These are phyloP conservation scores for Macrotis lagotis DNA, from an alignment of 2,113 vertebrate genomes.

Conservation along the genomic window DNA sequence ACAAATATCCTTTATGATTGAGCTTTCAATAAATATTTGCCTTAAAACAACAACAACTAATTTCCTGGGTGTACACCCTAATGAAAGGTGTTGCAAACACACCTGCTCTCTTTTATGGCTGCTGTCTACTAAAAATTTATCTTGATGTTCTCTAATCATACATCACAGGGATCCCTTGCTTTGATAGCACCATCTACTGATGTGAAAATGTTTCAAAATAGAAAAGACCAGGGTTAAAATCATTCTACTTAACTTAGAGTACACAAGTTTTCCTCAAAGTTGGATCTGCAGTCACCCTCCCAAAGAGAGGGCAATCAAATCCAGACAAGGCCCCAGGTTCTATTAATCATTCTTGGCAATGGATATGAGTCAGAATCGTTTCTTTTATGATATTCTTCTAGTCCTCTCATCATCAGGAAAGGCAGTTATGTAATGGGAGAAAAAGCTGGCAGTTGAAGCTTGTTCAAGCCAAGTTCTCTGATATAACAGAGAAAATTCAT, in stretches of 20 bases:
- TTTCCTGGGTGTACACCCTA: not conserved
- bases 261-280: not conserved
- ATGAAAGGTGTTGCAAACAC: not conserved
- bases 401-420: not conserved
- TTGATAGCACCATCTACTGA: not conserved
- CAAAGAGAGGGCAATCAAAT: not conserved
- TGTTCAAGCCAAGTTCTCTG: not conserved
- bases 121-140: not conserved
- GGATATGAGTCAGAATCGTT: not conserved
- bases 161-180: not conserved
- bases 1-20: not conserved
- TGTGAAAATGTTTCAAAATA: not conserved
- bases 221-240: not conserved
- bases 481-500: not conserved
- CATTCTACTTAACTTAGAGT: not conserved
- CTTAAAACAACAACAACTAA: not conserved
- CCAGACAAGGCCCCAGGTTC: not conserved
- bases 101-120: not conserved
- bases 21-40: not conserved
- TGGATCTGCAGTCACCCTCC: too few species aligned
- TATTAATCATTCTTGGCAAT: not conserved
- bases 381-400: not conserved
- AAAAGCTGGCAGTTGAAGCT: not conserved
- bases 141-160: not conserved
- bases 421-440: not conserved